Percentiles rank a stretch among this genome's conserved stretches.
These are phyloP conservation scores for Orestias chungarensis DNA, from an alignment of 2,797 vertebrate species.

Conservation along the genomic window DNA sequence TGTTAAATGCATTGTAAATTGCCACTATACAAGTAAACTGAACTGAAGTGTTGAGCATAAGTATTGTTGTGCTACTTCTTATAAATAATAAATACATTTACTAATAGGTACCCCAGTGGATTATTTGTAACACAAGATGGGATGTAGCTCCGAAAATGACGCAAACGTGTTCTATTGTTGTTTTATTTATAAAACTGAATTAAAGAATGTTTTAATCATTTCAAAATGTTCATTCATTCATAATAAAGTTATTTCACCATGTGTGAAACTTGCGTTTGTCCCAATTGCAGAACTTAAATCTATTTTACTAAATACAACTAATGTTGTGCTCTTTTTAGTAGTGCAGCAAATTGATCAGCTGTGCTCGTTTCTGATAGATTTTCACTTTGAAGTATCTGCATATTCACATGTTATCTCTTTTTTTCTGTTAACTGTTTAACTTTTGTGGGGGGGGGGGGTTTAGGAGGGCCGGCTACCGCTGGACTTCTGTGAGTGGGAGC, in stretches of 20 bases:
- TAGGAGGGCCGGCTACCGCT: conserved; percentile 91
- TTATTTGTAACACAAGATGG: background rate
- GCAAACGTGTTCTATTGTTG: background rate
- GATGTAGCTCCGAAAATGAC: background rate
- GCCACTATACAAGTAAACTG: no score
- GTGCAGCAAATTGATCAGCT: background rate
- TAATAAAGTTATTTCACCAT: background rate
- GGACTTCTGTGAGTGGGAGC: conserved; percentile 93
- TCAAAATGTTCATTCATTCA: background rate
- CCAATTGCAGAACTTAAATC: no score
- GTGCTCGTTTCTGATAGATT: background rate
- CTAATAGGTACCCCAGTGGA: no score
- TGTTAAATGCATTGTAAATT: no score
- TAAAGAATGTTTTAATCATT: background rate
- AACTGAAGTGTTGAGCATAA: no score
- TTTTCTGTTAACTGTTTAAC: background rate
- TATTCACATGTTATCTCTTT: background rate
- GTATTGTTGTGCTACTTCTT: no score
- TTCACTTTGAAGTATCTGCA: background rate
- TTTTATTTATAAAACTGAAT: no score
- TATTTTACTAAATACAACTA: no score
- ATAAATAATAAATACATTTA: no score
- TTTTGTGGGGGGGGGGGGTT: conserved; percentile 1
- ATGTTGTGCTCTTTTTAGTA: no score
- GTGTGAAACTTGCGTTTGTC: no score